Conservation (phyloP, 1,140 invertebrate species). For the Diorhabda carinulata region DNA sequence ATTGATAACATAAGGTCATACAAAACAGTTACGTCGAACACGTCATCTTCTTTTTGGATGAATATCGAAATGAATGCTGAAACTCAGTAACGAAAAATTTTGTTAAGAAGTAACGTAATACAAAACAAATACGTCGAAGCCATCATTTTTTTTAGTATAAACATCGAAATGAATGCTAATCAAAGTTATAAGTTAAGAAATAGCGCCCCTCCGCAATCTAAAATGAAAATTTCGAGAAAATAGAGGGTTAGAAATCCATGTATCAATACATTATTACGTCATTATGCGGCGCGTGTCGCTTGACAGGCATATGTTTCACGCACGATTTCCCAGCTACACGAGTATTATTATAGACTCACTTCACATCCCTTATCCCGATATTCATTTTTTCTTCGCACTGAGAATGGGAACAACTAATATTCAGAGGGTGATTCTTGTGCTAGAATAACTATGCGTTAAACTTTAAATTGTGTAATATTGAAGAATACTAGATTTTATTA, state of each 20-base stretch:
- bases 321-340: conserved; percentile 38
- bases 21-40: no score
- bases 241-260: conserved; percentile 29
- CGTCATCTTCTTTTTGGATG: no score
- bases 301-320: conserved; percentile 46
- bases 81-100: neutral
- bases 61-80: neutral
- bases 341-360: conserved; percentile 12
- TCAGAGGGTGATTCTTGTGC: no score
- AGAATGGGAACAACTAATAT: no score
- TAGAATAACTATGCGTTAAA: no score
- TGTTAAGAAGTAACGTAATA: neutral
- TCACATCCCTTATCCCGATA: conserved; percentile 9
- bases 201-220: neutral
- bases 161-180: neutral
- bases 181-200: neutral
- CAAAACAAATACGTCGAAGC: neutral
- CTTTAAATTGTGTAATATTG: no score
- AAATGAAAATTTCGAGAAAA: conserved; percentile 6
- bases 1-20: no score
- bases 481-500: no score
- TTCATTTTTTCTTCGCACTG: neutral
- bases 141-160: neutral
- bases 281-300: conserved; percentile 43
- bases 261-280: conserved; percentile 47